Percentiles rank a stretch among this genome's conserved stretches.
Conservation (phyloP, 1,140 invertebrate genomes). For the Drosophila varians region DNA sequence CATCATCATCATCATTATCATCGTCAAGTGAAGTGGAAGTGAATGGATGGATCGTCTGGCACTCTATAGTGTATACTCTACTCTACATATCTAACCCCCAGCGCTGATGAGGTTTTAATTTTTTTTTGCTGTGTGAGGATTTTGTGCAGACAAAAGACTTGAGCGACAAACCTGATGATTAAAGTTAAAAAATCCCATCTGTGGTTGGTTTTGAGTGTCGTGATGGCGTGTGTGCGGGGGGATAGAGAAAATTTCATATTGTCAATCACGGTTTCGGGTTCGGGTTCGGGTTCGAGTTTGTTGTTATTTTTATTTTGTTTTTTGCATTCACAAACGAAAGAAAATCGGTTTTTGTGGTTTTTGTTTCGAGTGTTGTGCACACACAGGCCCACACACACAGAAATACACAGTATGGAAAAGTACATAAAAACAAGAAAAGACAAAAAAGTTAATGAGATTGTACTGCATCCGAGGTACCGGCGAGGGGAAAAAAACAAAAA, state of each 20-base stretch:
- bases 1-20: conserved; percentile 45
- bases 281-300: conserved; percentile 5
- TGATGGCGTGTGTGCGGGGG: conserved; percentile 29
- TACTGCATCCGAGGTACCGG: conserved; percentile 6
- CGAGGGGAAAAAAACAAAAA: conserved; percentile 2
- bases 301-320: conserved; percentile 9
- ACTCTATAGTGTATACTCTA: conserved; percentile 8
- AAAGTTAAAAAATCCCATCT: conserved; percentile 83
- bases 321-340: conserved; percentile 48
- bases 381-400: conserved; percentile 26
- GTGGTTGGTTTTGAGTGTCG: conserved; percentile 60
- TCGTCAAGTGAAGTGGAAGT: conserved; percentile 55
- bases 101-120: conserved; percentile 58
- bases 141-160: conserved; percentile 81
- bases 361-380: conserved; percentile 27
- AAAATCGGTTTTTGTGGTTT: conserved; percentile 64
- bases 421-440: conserved; percentile 49
- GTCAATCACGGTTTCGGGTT: conserved; percentile 45
- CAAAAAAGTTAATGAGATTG: conserved; percentile 68
- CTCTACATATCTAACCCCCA: conserved; percentile 21
- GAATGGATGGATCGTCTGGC: conserved; percentile 34
- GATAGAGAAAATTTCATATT: conserved; percentile 53
- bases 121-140: conserved; percentile 21
- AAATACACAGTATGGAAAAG: conserved; percentile 25
- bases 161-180: conserved; percentile 83